These are phyloP conservation scores for Cylas formicarius DNA, from an alignment of 1,140 invertebrate species.

Conservation along the genomic window DNA sequence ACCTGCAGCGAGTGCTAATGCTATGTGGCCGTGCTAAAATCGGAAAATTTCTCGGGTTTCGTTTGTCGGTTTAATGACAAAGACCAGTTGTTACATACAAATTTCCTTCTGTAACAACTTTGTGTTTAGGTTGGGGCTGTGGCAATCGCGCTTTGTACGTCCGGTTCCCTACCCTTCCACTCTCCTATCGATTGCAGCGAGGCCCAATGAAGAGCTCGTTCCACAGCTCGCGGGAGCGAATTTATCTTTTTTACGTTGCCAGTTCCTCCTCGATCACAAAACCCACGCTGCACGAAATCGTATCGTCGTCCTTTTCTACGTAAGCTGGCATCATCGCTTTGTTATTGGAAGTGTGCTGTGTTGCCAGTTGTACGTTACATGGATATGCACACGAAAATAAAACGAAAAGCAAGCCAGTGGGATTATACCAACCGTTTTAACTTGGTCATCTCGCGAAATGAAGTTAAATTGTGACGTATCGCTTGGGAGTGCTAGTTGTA, in stretches of 20 bases:
- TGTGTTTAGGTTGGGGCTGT: slow-evolving; percentile 13
- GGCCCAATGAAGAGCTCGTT: slow-evolving; percentile 37
- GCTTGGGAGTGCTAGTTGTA: too few relatives aligned
- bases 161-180: slow-evolving; percentile 34
- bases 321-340: slow-evolving; percentile 23
- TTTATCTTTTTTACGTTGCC: slow-evolving; percentile 33
- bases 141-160: slow-evolving; percentile 29
- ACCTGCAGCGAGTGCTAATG: too few relatives aligned
- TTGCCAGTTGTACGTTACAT: slow-evolving; percentile 29
- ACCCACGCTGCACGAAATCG: slow-evolving; percentile 9
- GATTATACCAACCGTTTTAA: too few relatives aligned
- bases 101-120: slow-evolving; percentile 27
- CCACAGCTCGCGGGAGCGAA: slow-evolving; percentile 38
- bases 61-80: slow-evolving; percentile 39
- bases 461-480: slow-evolving; percentile 21
- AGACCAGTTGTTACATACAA: slow-evolving; percentile 17
- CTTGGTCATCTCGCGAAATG: slow-evolving; percentile 23
- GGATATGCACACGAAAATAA: too few relatives aligned
- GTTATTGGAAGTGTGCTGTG: slow-evolving; percentile 28
- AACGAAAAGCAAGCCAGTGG: too few relatives aligned
- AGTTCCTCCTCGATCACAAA: slow-evolving; percentile 15
- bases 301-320: slow-evolving; percentile 10
- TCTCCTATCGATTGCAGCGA: slow-evolving; percentile 37
- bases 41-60: too few relatives aligned
- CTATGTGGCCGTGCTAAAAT: too few relatives aligned